Conservation (phyloP, 2,888 invertebrate species). For the Oscheius sp. region DNA sequence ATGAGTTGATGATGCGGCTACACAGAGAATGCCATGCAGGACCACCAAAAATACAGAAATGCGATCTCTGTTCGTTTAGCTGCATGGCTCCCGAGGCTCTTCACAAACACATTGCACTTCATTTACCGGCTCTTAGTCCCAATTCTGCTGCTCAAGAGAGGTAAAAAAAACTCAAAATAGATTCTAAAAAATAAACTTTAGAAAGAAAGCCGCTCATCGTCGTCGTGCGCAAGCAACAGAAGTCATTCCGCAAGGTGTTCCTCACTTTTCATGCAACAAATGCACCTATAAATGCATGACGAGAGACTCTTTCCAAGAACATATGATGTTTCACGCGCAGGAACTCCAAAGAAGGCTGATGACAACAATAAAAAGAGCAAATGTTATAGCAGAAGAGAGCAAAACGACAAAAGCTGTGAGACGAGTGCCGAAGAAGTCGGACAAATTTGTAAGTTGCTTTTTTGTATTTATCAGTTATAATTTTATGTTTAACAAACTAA, state of each 20-base stretch:
- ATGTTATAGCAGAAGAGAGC: slow-evolving; percentile 32
- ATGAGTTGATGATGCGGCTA: slow-evolving; percentile 31
- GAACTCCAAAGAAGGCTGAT: slow-evolving; percentile 49
- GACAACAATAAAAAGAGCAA: slow-evolving; percentile 51
- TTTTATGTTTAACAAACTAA: too few relatives aligned
- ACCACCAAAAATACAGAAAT: slow-evolving; percentile 38
- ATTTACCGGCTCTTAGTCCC: slow-evolving; percentile 35
- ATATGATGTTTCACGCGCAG: slow-evolving; percentile 50
- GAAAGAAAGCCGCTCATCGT: slow-evolving; percentile 7
- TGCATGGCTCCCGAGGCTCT: slow-evolving; percentile 47
- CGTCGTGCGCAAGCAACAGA: slow-evolving; percentile 31
- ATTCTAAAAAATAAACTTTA: background rate
- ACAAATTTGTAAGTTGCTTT: slow-evolving; percentile 26
- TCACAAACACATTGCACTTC: slow-evolving; percentile 47
- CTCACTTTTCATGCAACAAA: slow-evolving; percentile 46
- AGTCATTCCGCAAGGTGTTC: slow-evolving; percentile 44
- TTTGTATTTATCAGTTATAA: too few relatives aligned
- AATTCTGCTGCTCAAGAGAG: slow-evolving; percentile 15
- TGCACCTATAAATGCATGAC: slow-evolving; percentile 49
- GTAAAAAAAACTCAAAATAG: background rate
- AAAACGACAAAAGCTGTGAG: slow-evolving; percentile 11
- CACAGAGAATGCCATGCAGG: slow-evolving; percentile 45
- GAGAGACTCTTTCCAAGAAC: slow-evolving; percentile 40
- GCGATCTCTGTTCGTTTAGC: slow-evolving; percentile 45
- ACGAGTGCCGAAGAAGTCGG: slow-evolving; percentile 23